Evolutionary conservation across 1,140 invertebrate genomes (phyloP), one percentile per base, ranked within the genome.

Genomic region (Hydropsyche tenuis): DNA sequence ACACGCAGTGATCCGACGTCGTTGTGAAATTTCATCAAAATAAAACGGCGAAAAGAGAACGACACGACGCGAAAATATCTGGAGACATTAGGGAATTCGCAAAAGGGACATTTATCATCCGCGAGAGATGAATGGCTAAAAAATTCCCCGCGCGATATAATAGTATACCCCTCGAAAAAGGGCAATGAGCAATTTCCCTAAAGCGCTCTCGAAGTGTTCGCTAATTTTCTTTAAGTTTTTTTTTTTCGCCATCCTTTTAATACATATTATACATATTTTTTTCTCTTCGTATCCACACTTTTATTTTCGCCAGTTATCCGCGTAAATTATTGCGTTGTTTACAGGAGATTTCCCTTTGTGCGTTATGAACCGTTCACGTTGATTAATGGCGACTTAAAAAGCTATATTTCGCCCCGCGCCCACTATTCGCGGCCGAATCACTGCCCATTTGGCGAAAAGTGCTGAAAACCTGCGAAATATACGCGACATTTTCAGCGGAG

Each of bases 311-410:
- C 30, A 9, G 3, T 9, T 37, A 4, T 45, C 30, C 53, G 14
- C 1, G 65, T 48, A 68, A 68, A 68, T 68, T 68, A 68, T 68
- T 68, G 48, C 46, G 37, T 48, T 68, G 65, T 68, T 68, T 68
- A 68, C 65, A 48, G 43, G 65, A 48, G 46, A 68, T 68, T 68
- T 46, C 63, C 43, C 37, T 68, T 51, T 51, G 45, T 68, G 9
- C 43, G 9, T 68, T 68, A 68, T 68, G 43, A 68, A 68, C 46
- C 46, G 46, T 48, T 46, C 18, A 11, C 23, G 43, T 27, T 51
- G 65, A 68, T 68, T 68, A 68, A 68, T 51, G 65, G 45, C 9
- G 65, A 68, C 46, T 68, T 68, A 68, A 68, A 68, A 68, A 25
- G 37, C 45, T 2, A 68, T 68, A 18, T 16, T 23, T 68, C 30